A percentile compares a stretch with the other conserved stretches of the same genome.
These are phyloP conservation scores for Dilophus febrilis DNA, from an alignment of 2,888 invertebrate genomes.

Conservation along the genomic window DNA sequence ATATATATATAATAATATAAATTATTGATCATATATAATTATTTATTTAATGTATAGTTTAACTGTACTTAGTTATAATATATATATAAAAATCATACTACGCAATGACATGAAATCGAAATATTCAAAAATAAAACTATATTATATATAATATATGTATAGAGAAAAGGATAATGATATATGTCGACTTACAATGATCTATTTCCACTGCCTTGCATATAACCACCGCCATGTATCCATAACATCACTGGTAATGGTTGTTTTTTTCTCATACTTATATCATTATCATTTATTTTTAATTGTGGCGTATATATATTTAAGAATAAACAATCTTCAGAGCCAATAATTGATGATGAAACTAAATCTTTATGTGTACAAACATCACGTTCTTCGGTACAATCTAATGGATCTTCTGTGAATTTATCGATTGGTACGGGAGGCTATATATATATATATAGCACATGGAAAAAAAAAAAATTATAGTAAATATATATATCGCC, in stretches of 20 bases:
- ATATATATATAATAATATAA: too few species aligned
- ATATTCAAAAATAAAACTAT: too few species aligned
- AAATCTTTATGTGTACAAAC: slow-evolving; percentile 22
- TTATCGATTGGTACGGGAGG: slow-evolving; percentile 22
- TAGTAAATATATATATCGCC: too few species aligned
- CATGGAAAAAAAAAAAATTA: too few species aligned
- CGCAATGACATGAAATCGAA: too few species aligned
- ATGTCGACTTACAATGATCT: slow-evolving; percentile 21
- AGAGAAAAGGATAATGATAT: too few species aligned
- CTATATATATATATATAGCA: slow-evolving; percentile 11
- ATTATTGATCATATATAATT: too few species aligned
- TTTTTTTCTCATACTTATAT: too few species aligned
- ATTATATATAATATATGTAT: too few species aligned
- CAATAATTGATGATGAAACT: slow-evolving; percentile 13
- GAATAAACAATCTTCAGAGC: slow-evolving; percentile 25
- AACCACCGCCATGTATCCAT: slow-evolving; percentile 28
- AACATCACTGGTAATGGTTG: slow-evolving; percentile 24
- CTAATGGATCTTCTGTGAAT: slow-evolving; percentile 19
- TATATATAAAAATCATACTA: too few species aligned
- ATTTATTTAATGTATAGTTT: too few species aligned
- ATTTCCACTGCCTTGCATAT: slow-evolving; percentile 21
- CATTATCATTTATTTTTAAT: not conserved
- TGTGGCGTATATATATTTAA: slow-evolving; percentile 25
- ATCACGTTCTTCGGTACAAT: slow-evolving; percentile 22
- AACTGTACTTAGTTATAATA: too few species aligned